Evolutionary conservation across 2,797 vertebrate genomes (phyloP).

Genomic region (Brachyalestes nurse): DNA sequence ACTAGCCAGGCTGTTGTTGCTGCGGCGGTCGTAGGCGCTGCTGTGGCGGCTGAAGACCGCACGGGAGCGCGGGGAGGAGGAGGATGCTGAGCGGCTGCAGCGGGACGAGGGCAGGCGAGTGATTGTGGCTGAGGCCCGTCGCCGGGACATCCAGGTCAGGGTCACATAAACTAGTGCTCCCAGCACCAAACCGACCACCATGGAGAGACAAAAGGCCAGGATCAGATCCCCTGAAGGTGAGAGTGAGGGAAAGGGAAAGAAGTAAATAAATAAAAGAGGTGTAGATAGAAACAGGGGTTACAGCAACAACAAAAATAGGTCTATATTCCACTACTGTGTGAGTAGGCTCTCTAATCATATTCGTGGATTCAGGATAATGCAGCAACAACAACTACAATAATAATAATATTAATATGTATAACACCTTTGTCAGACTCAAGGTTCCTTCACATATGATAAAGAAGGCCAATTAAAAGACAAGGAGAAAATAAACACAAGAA

Average conservation of each 20-base stretch:
- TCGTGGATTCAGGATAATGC: no score
- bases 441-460: no score
- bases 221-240: slow-evolving; percentile 70
- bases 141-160: slow-evolving; percentile 87
- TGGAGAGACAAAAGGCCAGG: slow-evolving; percentile 92
- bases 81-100: slow-evolving; percentile 59
- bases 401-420: no score
- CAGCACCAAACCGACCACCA: slow-evolving; percentile 88
- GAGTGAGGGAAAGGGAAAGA: neutral
- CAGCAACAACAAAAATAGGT: no score
- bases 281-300: neutral
- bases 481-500: no score
- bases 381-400: no score
- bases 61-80: slow-evolving; percentile 71
- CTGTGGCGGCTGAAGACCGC: slow-evolving; percentile 89
- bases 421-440: no score
- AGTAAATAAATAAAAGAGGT: neutral
- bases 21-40: slow-evolving; percentile 86
- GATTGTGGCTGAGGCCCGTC: slow-evolving; percentile 89
- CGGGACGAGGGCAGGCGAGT: slow-evolving; percentile 83
- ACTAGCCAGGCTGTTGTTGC: slow-evolving; percentile 90
- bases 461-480: no score
- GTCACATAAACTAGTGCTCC: slow-evolving; percentile 87
- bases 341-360: no score
- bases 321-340: no score